Conservation (phyloP, 2,797 vertebrate species). For the Perdix hodgsoniae region DNA sequence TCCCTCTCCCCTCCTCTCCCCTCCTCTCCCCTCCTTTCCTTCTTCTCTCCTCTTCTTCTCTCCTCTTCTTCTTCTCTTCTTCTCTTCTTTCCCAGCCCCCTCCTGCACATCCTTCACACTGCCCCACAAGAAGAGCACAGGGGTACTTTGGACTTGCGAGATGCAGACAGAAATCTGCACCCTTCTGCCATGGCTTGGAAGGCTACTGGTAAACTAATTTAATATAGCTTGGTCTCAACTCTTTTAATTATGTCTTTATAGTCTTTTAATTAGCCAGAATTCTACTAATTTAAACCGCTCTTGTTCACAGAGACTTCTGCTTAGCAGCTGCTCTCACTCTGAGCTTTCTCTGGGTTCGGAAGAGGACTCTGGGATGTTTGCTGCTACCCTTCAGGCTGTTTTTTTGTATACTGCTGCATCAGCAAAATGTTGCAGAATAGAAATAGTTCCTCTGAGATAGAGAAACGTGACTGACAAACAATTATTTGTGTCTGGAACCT, state of each 20-base stretch:
- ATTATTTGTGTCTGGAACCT: slow-evolving; percentile 56
- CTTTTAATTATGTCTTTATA: slow-evolving; percentile 75
- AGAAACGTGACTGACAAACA: slow-evolving; percentile 60
- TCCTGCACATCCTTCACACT: neutral
- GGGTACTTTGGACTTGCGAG: neutral
- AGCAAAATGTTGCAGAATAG: slow-evolving; percentile 53
- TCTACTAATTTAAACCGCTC: slow-evolving; percentile 73
- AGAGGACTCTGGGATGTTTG: slow-evolving; percentile 28
- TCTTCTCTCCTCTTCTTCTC: too few relatives aligned
- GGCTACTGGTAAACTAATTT: slow-evolving; percentile 57
- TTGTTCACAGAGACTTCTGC: slow-evolving; percentile 48
- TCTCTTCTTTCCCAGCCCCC: neutral
- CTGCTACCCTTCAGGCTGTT: slow-evolving; percentile 62
- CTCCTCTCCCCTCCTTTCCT: too few relatives aligned
- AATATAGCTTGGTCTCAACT: slow-evolving; percentile 54
- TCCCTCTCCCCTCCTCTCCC: too few relatives aligned
- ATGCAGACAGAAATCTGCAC: neutral
- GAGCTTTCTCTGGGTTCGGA: slow-evolving; percentile 45
- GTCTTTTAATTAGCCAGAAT: slow-evolving; percentile 76
- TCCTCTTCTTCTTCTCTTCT: fast-evolving
- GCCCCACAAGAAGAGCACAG: neutral
- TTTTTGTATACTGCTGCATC: slow-evolving; percentile 51
- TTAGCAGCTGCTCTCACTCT: slow-evolving; percentile 71
- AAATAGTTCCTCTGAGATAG: slow-evolving; percentile 62
- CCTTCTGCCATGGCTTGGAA: neutral